Evolutionary conservation across 92 coral and sea anemone genomes (phyloP), one percentile per base, ranked within the genome.

Genomic region (Meandrina meandrites): DNA sequence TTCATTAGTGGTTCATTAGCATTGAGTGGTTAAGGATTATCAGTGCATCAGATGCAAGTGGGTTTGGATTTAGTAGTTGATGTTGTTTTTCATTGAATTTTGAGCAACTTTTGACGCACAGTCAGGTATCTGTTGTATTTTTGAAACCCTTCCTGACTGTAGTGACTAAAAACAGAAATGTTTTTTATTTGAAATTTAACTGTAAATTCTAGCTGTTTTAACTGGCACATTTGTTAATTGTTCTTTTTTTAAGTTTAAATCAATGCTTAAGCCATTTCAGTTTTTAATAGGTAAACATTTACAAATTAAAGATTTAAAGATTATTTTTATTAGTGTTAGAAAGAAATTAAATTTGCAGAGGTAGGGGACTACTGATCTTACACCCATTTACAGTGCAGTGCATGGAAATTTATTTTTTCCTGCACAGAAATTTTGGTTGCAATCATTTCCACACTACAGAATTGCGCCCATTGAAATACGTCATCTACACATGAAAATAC

Each of bases 341-440:
- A 45, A 67, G 11, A 40, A 45, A 31, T 48, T 69, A 48, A 8
- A 78, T 50, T 82, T 48, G 31, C 15, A 50, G 27, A 28, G 21
- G 16, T 47, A 82, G 64, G 86, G 79, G 70, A 10, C 87, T 74
- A 73, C 87, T 83, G 79, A 51, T 73, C 64, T 22, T 28, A 30
- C 36, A 60, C 14, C 6, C 1, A 19, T 11, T 79, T 57, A 36
- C 35, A 21, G 40, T 47, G 14, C 5, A 18, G 24, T 58, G 68
- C 21, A 32, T 5, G 47, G 42, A 27, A 68, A 64, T 2, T 48
- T 13, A 1, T n/a, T n/a, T n/a, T n/a, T n/a, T n/a, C n/a, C n/a
- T n/a, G n/a, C n/a, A n/a, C n/a, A n/a, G n/a, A n/a, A n/a, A 7
- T 36, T 60, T 78, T 51, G 22, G 18, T 48, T 48, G 53, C 14